Evolutionary conservation across 2,113 vertebrate species (phyloP), one percentile per base, ranked within the genome.

Genomic region (Triplophysa siluroides): DNA sequence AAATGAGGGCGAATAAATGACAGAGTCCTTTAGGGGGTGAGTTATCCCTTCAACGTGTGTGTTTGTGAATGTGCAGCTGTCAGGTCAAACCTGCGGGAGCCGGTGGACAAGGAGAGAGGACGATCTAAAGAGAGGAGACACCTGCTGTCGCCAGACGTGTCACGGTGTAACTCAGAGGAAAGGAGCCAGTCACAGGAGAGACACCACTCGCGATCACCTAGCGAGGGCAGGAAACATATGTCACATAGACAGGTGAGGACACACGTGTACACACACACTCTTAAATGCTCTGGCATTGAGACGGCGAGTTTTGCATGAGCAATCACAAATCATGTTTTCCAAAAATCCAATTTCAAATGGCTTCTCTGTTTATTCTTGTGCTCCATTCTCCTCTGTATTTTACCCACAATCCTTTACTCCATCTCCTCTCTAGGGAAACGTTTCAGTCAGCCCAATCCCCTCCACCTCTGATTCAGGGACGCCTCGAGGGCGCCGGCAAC

Each of bases 81-180:
- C 74, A 92, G 94, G 87, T 91, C 93, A 1, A 97, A 95, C 45
- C 93, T 91, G 62, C 94, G 92, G 84, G 95, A 95, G 73, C 91
- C 93, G 0, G 93, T 92, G 0, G 95, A 93, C 88, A 94, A 94
- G 78, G 96, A 99, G 84, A 90, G 98, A 83, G 97, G 97, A 2
- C 91, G 97, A 62, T 99, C 98, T 38, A 99, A 97, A 91, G 98
- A 99, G 85, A 92, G 98, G 47, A 95, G 96, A 83, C 98, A 98
- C 78, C 93, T 99, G 69, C 92, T 99, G 79, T 99, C 98, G 64
- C 97, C 98, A 0, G 97, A 99, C 10, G 93, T 96, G 76, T 98
- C 97, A 16, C 96, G 96, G 78, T 98, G 97, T 85, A 98, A 97
- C 88, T 98, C 97, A 0, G 96, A 98, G 87, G 96, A 99, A 84